Base-by-base conservation (phyloP, 2,797 vertebrate genomes). In the Prionace glauca region DNA sequence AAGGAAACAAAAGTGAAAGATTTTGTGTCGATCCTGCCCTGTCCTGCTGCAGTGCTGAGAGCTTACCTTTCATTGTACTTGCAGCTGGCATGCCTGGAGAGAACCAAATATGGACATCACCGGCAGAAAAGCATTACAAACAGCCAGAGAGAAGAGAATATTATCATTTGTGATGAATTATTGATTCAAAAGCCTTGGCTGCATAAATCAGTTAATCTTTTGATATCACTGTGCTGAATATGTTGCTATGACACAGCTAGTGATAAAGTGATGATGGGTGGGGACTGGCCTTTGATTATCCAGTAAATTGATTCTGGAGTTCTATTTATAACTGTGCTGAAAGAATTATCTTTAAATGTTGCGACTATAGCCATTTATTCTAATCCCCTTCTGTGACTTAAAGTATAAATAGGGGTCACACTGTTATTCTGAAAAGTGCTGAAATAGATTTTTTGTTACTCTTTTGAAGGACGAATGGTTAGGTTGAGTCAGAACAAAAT, bases 281-380 rank as follows among this genome's bases (percentile, higher is more conserved):
- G 71, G 62, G 62, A 3, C 71, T 95, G 26, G 45, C 11, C 93
- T 95, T 95, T 95, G 93, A n/a, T 26, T 41, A 32, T 72, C 12
- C 93, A 77, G 18, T 56, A 95, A 50, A 56, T 77, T 94, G 36
- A 16, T 69, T n/a, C 91, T 41, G 24, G 36, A 12, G 65, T 69
- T 69, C 65, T 45, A 26, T 45, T 45, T 71, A 72, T 94, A 94
- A 94, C 45, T 50, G 10, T 26, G 36, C 24, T 12, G 45, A 12
- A 72, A 50, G 36, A 72, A 72, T 94, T 65, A 94, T 50, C 7
- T 95, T 77, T 74, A 50, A 77, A 16, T 91, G 56, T 65, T 91
- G 88, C 65, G 88, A 91, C 88, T 91, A 91, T 65, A 65, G 60
- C 41, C 67, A 74, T 50, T 74, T 16, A 95, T 95, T 71, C 36